Evolutionary conservation across 2,797 vertebrate genomes (phyloP), one percentile per base, ranked within the genome.

Genomic region (Sarcoramphus papa): DNA sequence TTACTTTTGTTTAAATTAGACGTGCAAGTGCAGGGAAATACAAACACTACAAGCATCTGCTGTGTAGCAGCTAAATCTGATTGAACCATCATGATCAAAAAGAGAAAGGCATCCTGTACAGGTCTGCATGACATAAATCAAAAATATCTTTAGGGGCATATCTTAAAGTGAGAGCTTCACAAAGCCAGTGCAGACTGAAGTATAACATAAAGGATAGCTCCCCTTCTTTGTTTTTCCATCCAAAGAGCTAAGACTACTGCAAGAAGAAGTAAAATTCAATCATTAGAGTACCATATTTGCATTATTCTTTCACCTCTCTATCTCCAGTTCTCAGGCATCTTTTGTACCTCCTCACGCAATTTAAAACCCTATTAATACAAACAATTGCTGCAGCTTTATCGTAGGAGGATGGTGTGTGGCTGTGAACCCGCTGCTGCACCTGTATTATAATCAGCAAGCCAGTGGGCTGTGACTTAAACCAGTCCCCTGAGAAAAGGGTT

Each of bases 361-460:
- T 77, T 64, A 57, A 91, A 93, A 80, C 31, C 37, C 56, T 67
- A 40, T 87, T 92, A 93, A 62, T 24, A 54, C 18, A 74, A 93
- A 90, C 60, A 96, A 67, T 80, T 64, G 33, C 77, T 64, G 53
- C 81, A 84, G 59, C 70, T 89, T 88, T 93, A 67, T 70, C n/a
- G 10, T 45, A 11, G 35, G 47, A 62, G 12, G 33, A 45, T 22
- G 35, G 5, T 18, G 14, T 25, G 45, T 48, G 59, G 48, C 69
- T 90, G 16, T 16, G 64, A 84, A 65, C 9, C 33, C 0, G 0
- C 53, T 88, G 67, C 43, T 95, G 88, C 85, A 92, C 85, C 90
- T 94, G 70, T 85, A 76, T 90, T 88, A 60, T 74, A 89, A 94
- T 94, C 74, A 93, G 74, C 67, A 70, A 89, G 17, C 35, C 85